A percentile compares a stretch with the other conserved stretches of the same genome.
phyloP scores from a whole-genome alignment of 2,888 invertebrate genomes.

The Eupithecia subumbrata region DNA sequence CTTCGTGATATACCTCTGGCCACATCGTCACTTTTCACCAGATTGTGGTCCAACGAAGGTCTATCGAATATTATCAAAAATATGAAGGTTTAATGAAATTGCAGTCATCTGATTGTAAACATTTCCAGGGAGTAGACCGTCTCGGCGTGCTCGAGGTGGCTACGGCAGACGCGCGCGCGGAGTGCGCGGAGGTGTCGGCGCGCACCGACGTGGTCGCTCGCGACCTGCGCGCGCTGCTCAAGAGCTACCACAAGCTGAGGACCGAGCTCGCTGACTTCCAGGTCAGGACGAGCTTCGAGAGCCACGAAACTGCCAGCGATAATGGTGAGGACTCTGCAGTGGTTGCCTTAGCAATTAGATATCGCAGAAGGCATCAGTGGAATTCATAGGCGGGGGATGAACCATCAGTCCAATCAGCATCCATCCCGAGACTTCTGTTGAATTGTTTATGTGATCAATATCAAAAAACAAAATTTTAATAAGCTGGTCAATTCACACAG shows the following conservation, averaged over 20 bases:
- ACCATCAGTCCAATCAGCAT: background rate
- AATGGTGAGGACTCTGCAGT: slow-evolving; percentile 56
- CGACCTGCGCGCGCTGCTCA: slow-evolving; percentile 73
- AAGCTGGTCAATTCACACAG: too few relatives aligned
- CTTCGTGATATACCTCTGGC: too few relatives aligned
- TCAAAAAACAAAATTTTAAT: too few relatives aligned
- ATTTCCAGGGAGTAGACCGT: slow-evolving; percentile 65
- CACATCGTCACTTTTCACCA: too few relatives aligned
- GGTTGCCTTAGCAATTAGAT: background rate
- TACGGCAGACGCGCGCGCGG: slow-evolving; percentile 79
- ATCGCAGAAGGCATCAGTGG: background rate
- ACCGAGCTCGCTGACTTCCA: slow-evolving; percentile 76
- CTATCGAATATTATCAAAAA: too few relatives aligned
- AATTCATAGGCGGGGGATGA: background rate
- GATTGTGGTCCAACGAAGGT: too few relatives aligned
- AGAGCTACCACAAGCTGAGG: slow-evolving; percentile 74
- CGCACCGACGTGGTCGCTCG: slow-evolving; percentile 65
- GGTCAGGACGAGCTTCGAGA: slow-evolving; percentile 64
- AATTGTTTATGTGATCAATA: background rate
- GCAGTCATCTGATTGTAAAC: background rate
- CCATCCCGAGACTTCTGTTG: background rate
- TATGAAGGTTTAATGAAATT: too few relatives aligned
- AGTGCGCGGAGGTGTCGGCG: slow-evolving; percentile 62
- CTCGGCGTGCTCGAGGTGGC: slow-evolving; percentile 80
- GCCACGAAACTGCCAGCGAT: slow-evolving; percentile 66